Base-by-base conservation (phyloP, 2,113 vertebrate genomes). In the Ophthalmotilapia sp. region DNA sequence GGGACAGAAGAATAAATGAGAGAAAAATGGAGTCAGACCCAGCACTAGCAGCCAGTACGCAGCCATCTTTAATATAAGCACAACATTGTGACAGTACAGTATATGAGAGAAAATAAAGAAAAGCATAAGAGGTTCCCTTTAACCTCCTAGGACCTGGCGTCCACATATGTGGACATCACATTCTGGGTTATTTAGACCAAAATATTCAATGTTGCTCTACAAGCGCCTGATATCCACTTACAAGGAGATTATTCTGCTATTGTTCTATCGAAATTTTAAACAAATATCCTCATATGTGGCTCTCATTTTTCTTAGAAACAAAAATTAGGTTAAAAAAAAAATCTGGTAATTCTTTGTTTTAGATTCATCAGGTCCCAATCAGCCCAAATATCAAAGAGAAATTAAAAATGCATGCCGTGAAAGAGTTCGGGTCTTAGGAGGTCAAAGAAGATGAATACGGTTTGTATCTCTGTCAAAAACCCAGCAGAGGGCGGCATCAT, bases 401-500 rank as follows among this genome's bases (percentile, higher is more conserved):
- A 58, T 58, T 9, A 58, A 58, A 58, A 58, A 60, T 17, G 26
- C 5, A 60, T 58, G 56, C 8, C 8, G 0, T 53, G 51, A 0
- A 53, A 53, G 7, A 58, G 26, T 1, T 0, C 3, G 0, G 14
- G 56, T 58, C 3, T 58, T 58, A 58, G 56, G 2, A 17, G 0
- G 8, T 58, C 3, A 58, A 58, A 51, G 6, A 26, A 3, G 3
- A 21, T 9, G 10, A 75, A 47, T 40, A n/a, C 0, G 0, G 14
- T 36, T 77, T 54, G 47, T 26, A 70, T 68, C 54, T 13, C 26
- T 6, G 26, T 6, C 23, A 11, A 36, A 70, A 19, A 11, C 2
- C 87, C 93, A 94, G 82, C 58, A 91, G 94, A 88, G 89, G 91
- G 88, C 42, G 9, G 12, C 45, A 49, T 38, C 26, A n/a, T 77